Evolutionary conservation across 2,888 invertebrate genomes (phyloP).

Genomic region (Drosophila robusta): DNA sequence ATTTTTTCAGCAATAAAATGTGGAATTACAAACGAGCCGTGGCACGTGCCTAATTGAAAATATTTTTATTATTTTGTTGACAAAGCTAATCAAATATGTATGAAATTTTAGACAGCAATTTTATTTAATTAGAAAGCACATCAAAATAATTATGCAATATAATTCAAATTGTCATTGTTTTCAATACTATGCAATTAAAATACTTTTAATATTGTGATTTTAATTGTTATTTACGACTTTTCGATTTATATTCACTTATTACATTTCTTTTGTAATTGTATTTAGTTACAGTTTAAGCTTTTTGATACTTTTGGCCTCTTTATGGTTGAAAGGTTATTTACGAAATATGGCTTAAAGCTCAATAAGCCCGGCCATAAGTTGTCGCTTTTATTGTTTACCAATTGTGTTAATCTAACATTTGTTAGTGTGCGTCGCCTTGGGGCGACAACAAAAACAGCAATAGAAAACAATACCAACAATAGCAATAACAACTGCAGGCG

Average conservation of each 20-base stretch:
- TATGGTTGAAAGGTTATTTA: constrained; percentile 11
- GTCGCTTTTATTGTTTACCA: constrained; percentile 77
- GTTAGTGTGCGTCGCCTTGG: constrained; percentile 50
- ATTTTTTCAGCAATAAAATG: constrained; percentile 25
- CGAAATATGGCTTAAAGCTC: constrained; percentile 52
- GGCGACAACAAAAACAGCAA: constrained; percentile 44
- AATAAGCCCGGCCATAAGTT: constrained; percentile 57
- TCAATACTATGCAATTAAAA: no score
- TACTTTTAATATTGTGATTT: not conserved
- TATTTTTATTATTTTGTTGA: not conserved
- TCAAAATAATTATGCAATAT: constrained; percentile 6
- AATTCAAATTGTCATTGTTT: not conserved
- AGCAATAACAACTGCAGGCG: constrained; percentile 42
- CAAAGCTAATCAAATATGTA: not conserved
- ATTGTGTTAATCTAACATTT: constrained; percentile 69
- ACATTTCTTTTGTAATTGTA: not conserved
- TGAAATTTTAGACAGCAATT: not conserved
- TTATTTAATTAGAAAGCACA: not conserved
- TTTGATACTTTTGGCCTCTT: not conserved
- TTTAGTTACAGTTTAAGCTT: constrained; percentile 4
- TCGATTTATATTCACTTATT: not conserved
- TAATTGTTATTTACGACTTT: not conserved
- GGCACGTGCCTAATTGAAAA: constrained; percentile 1
- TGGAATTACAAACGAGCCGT: constrained; percentile 1
- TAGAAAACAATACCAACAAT: constrained; percentile 37